Percentiles rank a stretch among this genome's conserved stretches.
These are phyloP conservation scores for Diacarnus erythraeanus DNA, from an alignment of 37 sponge, comb jelly and placozoan genomes.

Conservation along the genomic window DNA sequence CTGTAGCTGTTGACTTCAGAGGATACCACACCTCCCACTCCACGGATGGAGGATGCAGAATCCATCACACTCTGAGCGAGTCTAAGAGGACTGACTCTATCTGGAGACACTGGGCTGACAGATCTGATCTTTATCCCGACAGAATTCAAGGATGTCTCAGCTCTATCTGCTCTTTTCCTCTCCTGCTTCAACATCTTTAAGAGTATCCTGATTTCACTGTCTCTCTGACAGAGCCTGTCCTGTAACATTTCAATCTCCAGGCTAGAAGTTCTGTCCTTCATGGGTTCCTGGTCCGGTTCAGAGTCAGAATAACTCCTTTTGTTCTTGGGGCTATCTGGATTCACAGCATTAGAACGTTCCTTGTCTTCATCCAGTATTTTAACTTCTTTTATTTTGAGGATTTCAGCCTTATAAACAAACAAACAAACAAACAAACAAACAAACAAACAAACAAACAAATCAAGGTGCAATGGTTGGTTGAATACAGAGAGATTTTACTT, in stretches of 20 bases:
- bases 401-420: no score
- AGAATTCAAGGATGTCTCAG: constrained; percentile 60
- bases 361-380: neutral
- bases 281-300: no score
- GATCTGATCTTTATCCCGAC: constrained; percentile 8
- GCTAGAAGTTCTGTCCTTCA: neutral
- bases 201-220: constrained; percentile 92
- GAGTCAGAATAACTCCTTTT: neutral
- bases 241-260: constrained; percentile 65
- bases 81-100: constrained; percentile 35
- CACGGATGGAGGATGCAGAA: neutral
- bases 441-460: no score
- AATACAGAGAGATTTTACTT: no score
- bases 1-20: neutral
- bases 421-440: no score
- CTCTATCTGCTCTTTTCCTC: constrained; percentile 68
- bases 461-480: no score
- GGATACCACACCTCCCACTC: neutral
- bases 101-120: constrained; percentile 17
- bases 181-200: constrained; percentile 92
- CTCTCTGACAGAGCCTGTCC: constrained; percentile 87
- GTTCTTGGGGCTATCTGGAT: neutral
- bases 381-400: no score
- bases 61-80: neutral
- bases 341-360: neutral